phyloP scores from a whole-genome alignment of 2,888 invertebrate genomes.

The Phyto melanocephala region DNA sequence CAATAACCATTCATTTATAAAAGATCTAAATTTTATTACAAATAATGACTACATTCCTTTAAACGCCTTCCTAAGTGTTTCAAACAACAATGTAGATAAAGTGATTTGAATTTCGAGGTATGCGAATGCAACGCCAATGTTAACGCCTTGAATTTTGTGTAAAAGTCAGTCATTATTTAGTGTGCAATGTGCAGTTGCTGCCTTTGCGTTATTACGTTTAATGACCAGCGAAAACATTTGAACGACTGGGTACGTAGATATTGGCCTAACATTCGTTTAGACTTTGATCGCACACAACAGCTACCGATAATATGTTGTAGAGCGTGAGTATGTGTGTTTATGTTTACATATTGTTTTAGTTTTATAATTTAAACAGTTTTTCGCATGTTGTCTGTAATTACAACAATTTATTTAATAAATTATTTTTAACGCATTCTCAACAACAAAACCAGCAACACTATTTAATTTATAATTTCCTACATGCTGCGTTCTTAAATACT shows the following conservation, averaged over 20 bases:
- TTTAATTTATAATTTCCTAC: conserved; percentile 5
- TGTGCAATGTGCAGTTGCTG: not conserved
- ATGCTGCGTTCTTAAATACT: no score
- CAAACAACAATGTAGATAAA: not conserved
- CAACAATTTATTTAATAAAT: conserved; percentile 51
- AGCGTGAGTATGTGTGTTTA: not conserved
- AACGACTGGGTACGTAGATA: not conserved
- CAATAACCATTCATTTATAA: no score
- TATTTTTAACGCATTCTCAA: conserved; percentile 47
- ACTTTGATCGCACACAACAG: not conserved
- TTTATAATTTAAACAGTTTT: not conserved
- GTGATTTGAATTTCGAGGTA: not conserved
- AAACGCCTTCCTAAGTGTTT: not conserved
- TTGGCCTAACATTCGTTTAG: conserved; percentile 7
- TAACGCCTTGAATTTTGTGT: conserved; percentile 57
- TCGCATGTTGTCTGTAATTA: conserved; percentile 24
- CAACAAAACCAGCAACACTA: conserved; percentile 18
- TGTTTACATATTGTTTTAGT: not conserved
- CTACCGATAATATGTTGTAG: conserved; percentile 3
- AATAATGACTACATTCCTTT: not conserved
- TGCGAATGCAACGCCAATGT: conserved; percentile 38
- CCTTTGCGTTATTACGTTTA: conserved; percentile 32
- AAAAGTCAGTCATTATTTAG: conserved; percentile 25
- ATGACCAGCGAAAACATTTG: conserved; percentile 28
- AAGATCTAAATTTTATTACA: not conserved